phyloP scores from a whole-genome alignment of 2,888 invertebrate species.

The Conops quadrifasciatus region DNA sequence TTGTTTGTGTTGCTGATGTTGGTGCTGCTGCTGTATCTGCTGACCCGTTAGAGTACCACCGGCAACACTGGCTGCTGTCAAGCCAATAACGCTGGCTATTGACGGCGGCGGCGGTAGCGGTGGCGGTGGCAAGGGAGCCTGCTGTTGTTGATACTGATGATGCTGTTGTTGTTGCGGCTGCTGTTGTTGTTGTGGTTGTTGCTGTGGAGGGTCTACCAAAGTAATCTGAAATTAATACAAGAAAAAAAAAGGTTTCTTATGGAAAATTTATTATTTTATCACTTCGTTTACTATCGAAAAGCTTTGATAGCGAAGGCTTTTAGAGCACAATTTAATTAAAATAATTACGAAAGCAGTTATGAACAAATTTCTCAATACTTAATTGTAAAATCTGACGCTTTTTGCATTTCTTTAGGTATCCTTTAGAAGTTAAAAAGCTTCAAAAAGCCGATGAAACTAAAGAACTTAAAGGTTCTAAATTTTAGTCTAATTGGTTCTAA shows the following conservation, averaged over 20 bases:
- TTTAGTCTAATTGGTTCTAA: too few relatives aligned
- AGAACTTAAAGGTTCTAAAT: too few relatives aligned
- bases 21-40: conserved; percentile 38
- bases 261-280: too few relatives aligned
- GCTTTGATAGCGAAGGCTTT: too few relatives aligned
- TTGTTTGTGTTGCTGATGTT: conserved; percentile 30
- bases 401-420: too few relatives aligned
- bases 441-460: too few relatives aligned
- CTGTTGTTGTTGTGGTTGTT: conserved; percentile 41
- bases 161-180: conserved; percentile 44
- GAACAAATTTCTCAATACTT: too few relatives aligned
- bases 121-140: conserved; percentile 44
- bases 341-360: too few relatives aligned
- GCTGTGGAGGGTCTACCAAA: conserved; percentile 53
- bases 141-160: conserved; percentile 42
- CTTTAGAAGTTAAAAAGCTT: too few relatives aligned
- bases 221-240: conserved; percentile 48
- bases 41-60: conserved; percentile 37
- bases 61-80: conserved; percentile 32
- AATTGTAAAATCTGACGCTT: too few relatives aligned
- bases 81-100: conserved; percentile 46
- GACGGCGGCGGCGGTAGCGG: conserved; percentile 51
- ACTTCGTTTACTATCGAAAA: too few relatives aligned
- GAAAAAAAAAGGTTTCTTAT: conserved; percentile 5
- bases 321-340: too few relatives aligned